Base-by-base conservation (phyloP, 2,797 vertebrate species). In the Acanthiza pusilla region DNA sequence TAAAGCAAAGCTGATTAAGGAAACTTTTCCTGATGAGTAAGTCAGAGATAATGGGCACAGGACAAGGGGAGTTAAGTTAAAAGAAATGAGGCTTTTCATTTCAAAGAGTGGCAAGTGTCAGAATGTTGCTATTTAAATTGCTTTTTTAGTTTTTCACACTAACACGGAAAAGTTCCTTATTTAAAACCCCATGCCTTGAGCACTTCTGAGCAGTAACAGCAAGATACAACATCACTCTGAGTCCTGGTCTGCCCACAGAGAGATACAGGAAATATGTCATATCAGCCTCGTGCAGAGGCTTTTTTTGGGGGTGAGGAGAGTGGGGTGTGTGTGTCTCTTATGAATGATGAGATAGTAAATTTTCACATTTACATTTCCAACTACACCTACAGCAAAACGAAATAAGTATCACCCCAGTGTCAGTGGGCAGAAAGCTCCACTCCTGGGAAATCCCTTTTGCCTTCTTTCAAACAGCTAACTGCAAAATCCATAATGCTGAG, bases 381-480 rank as follows among this genome's bases (percentile, higher is more conserved):
- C 57, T 42, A 13, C 77, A n/a, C 40, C 47, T 42, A 8, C 25
- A 13, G 43, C 57, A 54, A 29, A 10, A 47, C 7, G n/a, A 91
- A 93, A 66, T 55, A 81, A 77, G 18, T 16, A 76, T 10, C 54
- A 13, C 51, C 93, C 78, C 73, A 94, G 78, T 76, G 43, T 38
- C 74, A 68, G 45, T 4, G 27, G 50, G 60, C 43, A 96, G 47
- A 89, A 95, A 89, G 78, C 48, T 43, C 45, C 32, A 51, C 47
- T 54, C 77, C 94, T 96, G 95, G 90, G 74, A 96, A 97, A 96
- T 89, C 77, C 60, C 88, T 97, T 92, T 48, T 82, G 71, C 80
- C 95, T 93, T 91, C 93, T 96, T 94, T 95, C 91, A 92, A 92
- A 93, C 43, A 75, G 91, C 93, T 94, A 93, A 96, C 95, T 97